A percentile compares a stretch with the other conserved stretches of the same genome.
Conservation (phyloP, 2,888 invertebrate species). For the Nomada fucata region DNA sequence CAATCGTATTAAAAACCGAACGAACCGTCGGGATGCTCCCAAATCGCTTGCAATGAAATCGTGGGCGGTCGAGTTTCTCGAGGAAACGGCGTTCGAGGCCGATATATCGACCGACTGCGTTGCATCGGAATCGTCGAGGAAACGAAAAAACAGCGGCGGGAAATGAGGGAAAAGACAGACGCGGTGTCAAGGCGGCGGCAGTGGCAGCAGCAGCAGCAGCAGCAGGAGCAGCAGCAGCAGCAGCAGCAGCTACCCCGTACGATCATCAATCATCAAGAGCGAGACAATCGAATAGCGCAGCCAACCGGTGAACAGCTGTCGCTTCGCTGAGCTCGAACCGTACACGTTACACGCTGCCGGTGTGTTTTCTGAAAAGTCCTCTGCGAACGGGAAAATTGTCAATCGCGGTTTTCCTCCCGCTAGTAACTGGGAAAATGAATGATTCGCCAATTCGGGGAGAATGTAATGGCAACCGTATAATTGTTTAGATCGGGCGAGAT, state of each 20-base stretch:
- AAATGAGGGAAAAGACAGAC: conserved; percentile 74
- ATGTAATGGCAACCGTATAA: neutral
- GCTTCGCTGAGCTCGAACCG: conserved; percentile 83
- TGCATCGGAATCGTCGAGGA: conserved; percentile 66
- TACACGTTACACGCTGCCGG: conserved; percentile 78
- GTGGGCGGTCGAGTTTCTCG: conserved; percentile 7
- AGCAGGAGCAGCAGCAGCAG: conserved; percentile 71
- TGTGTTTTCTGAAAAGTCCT: conserved; percentile 62
- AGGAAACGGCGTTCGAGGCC: conserved; percentile 42
- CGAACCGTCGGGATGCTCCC: neutral
- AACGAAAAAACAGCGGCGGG: conserved; percentile 65
- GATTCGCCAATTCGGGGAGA: neutral
- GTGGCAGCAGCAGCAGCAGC: conserved; percentile 78
- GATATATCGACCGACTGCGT: conserved; percentile 57
- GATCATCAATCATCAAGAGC: conserved; percentile 87
- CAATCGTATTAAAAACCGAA: neutral
- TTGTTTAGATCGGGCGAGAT: neutral
- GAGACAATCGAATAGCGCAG: conserved; percentile 86
- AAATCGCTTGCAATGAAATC: conserved; percentile 11
- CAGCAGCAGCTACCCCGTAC: conserved; percentile 85
- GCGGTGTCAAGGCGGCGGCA: conserved; percentile 75
- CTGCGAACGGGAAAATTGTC: conserved; percentile 8
- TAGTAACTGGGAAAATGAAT: neutral
- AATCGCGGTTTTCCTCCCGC: neutral
- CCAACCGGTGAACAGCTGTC: conserved; percentile 86